Evolutionary conservation across 2,797 vertebrate species (phyloP), one percentile per base, ranked within the genome.

Genomic region (Syngnathus acus): DNA sequence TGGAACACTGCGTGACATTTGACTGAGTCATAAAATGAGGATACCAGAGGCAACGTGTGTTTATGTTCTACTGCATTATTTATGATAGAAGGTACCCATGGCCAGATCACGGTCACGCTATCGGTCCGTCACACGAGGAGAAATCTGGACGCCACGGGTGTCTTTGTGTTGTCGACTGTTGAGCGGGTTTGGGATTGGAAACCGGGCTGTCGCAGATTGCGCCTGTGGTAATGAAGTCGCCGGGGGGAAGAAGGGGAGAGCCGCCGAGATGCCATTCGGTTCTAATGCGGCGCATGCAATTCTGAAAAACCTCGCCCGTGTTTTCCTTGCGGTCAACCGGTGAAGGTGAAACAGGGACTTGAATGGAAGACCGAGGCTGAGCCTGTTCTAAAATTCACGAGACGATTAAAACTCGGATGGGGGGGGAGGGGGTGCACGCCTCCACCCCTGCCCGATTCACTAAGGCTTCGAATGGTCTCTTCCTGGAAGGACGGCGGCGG

Each of bases 301-400:
- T 32, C 14, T 57, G 23, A 32, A 57, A 54, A 57, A 17, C 55
- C 32, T 38, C 14, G 32, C 55, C 32, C 55, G 17, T 58, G 32
- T 58, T 57, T 23, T 19, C 32, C 32, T 2, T 16, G 14, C 32
- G 55, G 23, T 45, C 42, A 26, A 45, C 21, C 14, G 13, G 21
- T 13, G n/a, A 62, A 62, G 40, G 60, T 62, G 9, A 62, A 62
- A 43, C 42, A 9, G 40, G 55, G 50, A 21, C 9, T n/a, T 21
- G 50, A 53, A 21, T 21, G n/a, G 50, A 53, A 61, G 23, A 47
- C 42, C 3, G 9, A 45, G 42, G 21, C 21, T 9, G 13, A 3
- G 21, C 6, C 83, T 85, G 83, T 87, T 89, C 82, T 88, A 81
- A 86, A 89, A 87, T 89, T 86, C 86, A 88, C 80, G 80, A 89